Evolutionary conservation across 2,888 invertebrate genomes (phyloP).

Genomic region (Trimorus sp.): DNA sequence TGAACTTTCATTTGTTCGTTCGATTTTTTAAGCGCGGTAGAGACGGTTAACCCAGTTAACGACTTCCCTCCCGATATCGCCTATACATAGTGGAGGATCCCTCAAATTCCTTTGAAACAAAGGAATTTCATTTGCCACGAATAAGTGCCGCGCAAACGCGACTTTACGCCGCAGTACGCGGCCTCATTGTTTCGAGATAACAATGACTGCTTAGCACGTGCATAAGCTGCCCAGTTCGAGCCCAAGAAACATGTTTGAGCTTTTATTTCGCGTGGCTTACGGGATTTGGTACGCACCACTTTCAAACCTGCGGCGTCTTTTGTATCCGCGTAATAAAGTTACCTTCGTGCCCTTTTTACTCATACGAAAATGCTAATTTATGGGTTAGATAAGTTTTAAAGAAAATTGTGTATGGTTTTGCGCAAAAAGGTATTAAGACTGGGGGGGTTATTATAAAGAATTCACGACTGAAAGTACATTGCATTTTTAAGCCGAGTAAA

Average conservation of each 20-base stretch:
- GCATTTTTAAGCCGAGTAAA: too few relatives aligned
- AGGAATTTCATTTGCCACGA: constrained; percentile 58
- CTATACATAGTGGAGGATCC: constrained; percentile 37
- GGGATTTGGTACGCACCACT: constrained; percentile 52
- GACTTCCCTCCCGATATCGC: constrained; percentile 27
- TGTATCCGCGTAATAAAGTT: constrained; percentile 53
- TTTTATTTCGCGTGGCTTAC: constrained; percentile 60
- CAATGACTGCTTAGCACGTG: constrained; percentile 61
- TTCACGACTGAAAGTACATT: too few relatives aligned
- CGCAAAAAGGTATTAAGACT: constrained; percentile 24
- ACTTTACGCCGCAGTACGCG: constrained; percentile 53
- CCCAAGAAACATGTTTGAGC: constrained; percentile 61
- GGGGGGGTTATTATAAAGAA: not conserved
- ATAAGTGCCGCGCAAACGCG: constrained; percentile 48
- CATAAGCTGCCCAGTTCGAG: constrained; percentile 59
- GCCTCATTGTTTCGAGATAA: constrained; percentile 61
- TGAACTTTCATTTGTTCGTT: too few relatives aligned
- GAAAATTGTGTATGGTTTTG: constrained; percentile 38
- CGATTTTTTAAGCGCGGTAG: constrained; percentile 1
- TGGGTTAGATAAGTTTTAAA: constrained; percentile 45
- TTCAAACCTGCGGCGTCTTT: constrained; percentile 55
- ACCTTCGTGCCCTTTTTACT: constrained; percentile 46
- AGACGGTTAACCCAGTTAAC: constrained; percentile 36
- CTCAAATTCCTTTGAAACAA: constrained; percentile 54
- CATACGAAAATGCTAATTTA: constrained; percentile 56